These are phyloP conservation scores for Lampris megalopsis DNA, from an alignment of 2,113 vertebrate species.

Conservation along the genomic window DNA sequence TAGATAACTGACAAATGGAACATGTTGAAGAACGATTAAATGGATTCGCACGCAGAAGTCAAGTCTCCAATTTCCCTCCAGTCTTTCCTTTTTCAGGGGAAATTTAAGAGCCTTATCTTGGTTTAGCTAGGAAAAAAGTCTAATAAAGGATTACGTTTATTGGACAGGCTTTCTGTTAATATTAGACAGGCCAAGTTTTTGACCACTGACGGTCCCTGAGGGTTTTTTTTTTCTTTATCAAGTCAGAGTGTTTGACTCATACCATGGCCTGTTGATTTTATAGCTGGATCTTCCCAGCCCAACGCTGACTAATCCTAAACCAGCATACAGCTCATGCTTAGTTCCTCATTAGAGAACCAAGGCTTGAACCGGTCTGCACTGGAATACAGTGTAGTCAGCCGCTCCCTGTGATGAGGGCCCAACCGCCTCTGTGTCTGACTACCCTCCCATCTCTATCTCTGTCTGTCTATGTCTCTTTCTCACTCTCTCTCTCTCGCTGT, in stretches of 20 bases:
- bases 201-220: background rate
- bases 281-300: constrained; percentile 8
- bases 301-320: constrained; percentile 63
- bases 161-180: constrained; percentile 35
- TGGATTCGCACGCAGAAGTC: background rate
- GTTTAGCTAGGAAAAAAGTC: constrained; percentile 23
- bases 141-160: constrained; percentile 29
- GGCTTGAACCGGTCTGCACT: constrained; percentile 71
- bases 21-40: background rate
- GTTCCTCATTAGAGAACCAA: constrained; percentile 59
- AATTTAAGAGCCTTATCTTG: background rate
- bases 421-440: background rate
- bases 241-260: background rate
- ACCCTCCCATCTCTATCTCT: constrained; percentile 12
- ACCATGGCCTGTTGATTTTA: constrained; percentile 23
- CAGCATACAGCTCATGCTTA: constrained; percentile 49
- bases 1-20: constrained; percentile 1
- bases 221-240: constrained; percentile 9
- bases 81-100: constrained; percentile 14
- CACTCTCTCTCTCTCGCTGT: constrained; percentile 5
- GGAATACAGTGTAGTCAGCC: constrained; percentile 52
- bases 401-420: constrained; percentile 55
- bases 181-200: constrained; percentile 36
- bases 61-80: background rate
- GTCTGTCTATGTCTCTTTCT: background rate